Conservation (phyloP, 2,113 vertebrate genomes). For the Camelus dromedarius region DNA sequence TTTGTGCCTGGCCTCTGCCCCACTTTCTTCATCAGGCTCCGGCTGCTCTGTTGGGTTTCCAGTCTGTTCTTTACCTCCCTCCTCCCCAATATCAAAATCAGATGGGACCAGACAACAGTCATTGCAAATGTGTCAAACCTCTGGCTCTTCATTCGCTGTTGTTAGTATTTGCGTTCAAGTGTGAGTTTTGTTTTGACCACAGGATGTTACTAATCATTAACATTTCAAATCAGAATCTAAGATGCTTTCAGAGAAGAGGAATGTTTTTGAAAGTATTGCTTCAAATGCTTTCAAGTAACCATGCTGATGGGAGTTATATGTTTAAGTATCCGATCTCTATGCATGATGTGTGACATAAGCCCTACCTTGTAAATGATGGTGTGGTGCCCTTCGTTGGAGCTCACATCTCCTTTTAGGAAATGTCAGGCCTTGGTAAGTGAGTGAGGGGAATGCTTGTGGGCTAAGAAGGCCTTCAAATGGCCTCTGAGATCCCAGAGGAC, state of each 20-base stretch:
- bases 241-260: slow-evolving; percentile 3
- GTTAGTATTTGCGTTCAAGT: neutral
- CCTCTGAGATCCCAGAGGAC: slow-evolving; percentile 1
- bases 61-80: neutral
- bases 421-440: neutral
- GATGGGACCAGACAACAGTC: neutral
- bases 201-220: neutral
- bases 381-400: neutral
- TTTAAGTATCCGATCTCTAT: neutral
- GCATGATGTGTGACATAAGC: neutral
- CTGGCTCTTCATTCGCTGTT: neutral
- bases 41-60: neutral
- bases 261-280: neutral
- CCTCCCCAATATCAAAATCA: neutral
- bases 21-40: neutral
- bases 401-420: slow-evolving; percentile 31
- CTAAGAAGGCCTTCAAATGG: neutral
- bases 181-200: slow-evolving; percentile 26
- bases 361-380: slow-evolving; percentile 6
- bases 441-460: neutral
- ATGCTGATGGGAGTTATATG: neutral
- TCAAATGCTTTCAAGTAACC: neutral
- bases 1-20: neutral
- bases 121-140: neutral
- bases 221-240: slow-evolving; percentile 34